Evolutionary conservation across 1,140 invertebrate genomes (phyloP), one percentile per base, ranked within the genome.

Genomic region (Druon quercuslanigerum): DNA sequence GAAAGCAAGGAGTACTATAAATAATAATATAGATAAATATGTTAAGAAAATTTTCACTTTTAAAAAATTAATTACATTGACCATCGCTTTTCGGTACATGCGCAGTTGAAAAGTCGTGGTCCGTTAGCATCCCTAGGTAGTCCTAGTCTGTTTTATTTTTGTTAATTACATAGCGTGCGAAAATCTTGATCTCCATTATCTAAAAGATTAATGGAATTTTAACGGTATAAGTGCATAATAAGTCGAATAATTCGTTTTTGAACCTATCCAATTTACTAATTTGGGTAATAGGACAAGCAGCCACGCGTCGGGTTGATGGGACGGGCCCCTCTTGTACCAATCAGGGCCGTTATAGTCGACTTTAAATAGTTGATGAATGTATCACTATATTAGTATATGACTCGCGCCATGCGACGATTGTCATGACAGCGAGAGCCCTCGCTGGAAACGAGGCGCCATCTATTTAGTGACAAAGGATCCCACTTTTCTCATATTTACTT

Each of bases 251-350:
- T 66, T 25, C 40, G 40, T 66, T 66, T 66, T 66, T 66, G 25
- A 66, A 46, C 14, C 16, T 25, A 66, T 66, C 25, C 60, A 66
- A 66, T 66, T 66, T 66, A 66, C n/a, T 66, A 66, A 20, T 66
- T 66, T 66, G 60, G 33, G 7, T 66, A 66, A 66, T 54, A 13
- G 52, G 60, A 76, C 66, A 73, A 40, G 50, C 16, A 25, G 71
- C n/a, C 76, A 77, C 76, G 76, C 52, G 76, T 77, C 76, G 54
- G 19, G 11, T 72, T 51, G 57, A 60, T 51, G 46, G 46, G 54
- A 8, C 51, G 25, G 25, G 71, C 50, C 76, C 60, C 60, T 75
- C 74, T 73, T 73, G 66, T 51, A 77, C 50, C 71, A 77, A 77
- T 77, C 54, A 73, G 17, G 40, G 50, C 50, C 57, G 70, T 75